phyloP scores from a whole-genome alignment of 2,888 invertebrate genomes.

The Steinernema hermaphroditum region DNA sequence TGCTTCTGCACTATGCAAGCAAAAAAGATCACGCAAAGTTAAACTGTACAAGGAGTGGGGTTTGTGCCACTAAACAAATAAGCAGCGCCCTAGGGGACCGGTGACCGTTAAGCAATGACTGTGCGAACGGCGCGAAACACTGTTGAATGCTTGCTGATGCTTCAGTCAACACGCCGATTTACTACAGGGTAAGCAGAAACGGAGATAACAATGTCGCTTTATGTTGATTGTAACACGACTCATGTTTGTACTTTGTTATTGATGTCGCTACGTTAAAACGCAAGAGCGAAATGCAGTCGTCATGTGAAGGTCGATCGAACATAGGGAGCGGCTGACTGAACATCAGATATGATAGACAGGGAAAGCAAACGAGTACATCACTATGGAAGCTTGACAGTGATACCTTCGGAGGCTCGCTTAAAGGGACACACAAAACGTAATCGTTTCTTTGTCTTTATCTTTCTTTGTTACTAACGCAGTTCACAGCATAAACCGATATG shows the following conservation, averaged over 20 bases:
- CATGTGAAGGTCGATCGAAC: background rate
- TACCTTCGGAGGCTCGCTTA: no score
- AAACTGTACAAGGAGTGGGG: constrained; percentile 5
- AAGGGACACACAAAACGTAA: no score
- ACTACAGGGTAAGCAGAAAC: constrained; percentile 7
- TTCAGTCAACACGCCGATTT: constrained; percentile 20
- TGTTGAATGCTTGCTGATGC: background rate
- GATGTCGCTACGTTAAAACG: background rate
- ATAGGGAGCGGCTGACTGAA: background rate
- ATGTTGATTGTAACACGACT: constrained; percentile 24
- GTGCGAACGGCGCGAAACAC: background rate
- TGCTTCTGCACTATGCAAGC: constrained; percentile 18
- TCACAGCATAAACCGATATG: no score
- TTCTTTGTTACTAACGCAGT: no score
- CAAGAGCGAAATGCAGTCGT: background rate
- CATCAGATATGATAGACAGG: background rate
- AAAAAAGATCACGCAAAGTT: constrained; percentile 6
- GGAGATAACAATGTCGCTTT: constrained; percentile 29
- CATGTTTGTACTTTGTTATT: constrained; percentile 14
- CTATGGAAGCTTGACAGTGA: background rate
- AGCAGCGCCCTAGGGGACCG: constrained; percentile 14
- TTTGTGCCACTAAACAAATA: constrained; percentile 14
- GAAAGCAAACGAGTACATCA: background rate
- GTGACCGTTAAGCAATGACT: background rate
- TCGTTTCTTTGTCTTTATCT: no score